Conservation (phyloP, 2,888 invertebrate species). For the Aphelenchoides bicaudatus region DNA sequence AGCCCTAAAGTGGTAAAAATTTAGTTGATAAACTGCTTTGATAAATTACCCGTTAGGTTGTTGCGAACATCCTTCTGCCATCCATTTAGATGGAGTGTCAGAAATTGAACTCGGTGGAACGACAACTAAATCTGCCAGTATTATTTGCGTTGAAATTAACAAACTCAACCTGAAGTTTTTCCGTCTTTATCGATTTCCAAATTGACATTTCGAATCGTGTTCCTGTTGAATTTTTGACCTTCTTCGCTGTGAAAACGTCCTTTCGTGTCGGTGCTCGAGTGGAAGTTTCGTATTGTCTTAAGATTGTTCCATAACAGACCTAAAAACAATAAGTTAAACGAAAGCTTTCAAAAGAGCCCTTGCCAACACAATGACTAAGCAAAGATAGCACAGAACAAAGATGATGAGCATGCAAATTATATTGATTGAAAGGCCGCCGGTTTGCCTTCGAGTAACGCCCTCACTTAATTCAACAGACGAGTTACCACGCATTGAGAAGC, state of each 20-base stretch:
- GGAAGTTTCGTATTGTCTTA: constrained; percentile 56
- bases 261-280: constrained; percentile 31
- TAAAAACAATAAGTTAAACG: constrained; percentile 24
- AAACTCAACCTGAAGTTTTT: neutral
- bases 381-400: constrained; percentile 55
- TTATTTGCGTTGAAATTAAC: constrained; percentile 1
- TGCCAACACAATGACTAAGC: constrained; percentile 52
- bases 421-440: constrained; percentile 36
- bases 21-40: no score
- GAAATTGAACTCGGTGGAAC: no score
- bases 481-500: constrained; percentile 18
- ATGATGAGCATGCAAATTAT: constrained; percentile 42
- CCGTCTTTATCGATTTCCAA: constrained; percentile 20
- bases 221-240: constrained; percentile 26
- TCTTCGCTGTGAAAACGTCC: constrained; percentile 33
- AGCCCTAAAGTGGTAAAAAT: neutral
- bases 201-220: constrained; percentile 19
- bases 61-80: neutral
- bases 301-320: constrained; percentile 56
- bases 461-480: constrained; percentile 3
- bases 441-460: constrained; percentile 31
- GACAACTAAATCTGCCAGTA: no score
- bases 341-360: no score
- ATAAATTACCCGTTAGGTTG: no score
- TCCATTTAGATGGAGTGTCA: no score